Conservation (phyloP, 1,140 invertebrate species). For the Eufriesea mexicana region DNA sequence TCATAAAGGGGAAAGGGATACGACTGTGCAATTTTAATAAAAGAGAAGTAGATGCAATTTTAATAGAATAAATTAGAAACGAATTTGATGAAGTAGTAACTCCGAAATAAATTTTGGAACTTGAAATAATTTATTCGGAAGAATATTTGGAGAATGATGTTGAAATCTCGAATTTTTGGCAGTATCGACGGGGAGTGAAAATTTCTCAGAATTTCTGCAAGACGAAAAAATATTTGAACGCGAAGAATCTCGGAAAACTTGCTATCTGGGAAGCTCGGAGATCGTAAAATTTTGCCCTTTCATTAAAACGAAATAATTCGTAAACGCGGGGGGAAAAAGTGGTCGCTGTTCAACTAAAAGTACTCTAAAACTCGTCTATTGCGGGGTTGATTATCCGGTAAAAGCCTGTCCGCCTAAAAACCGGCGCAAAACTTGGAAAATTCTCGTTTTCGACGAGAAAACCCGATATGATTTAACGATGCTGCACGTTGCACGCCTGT, state of each 20-base stretch:
- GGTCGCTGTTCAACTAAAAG: not conserved
- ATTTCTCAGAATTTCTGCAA: too few relatives aligned
- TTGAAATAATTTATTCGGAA: too few relatives aligned
- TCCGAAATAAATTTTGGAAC: too few relatives aligned
- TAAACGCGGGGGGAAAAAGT: not conserved
- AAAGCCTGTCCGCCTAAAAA: not conserved
- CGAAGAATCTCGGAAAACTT: not conserved
- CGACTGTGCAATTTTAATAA: not conserved
- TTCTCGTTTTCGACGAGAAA: not conserved
- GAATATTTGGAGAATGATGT: too few relatives aligned
- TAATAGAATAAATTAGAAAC: too few relatives aligned
- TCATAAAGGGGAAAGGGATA: not conserved
- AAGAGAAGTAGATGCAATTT: too few relatives aligned
- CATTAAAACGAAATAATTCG: not conserved
- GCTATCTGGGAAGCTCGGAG: too few relatives aligned
- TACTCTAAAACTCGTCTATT: not conserved
- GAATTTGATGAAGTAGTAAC: too few relatives aligned
- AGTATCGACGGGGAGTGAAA: too few relatives aligned
- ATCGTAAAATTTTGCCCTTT: not conserved
- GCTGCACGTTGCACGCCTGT: not conserved
- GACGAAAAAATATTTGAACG: too few relatives aligned
- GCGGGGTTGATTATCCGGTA: not conserved
- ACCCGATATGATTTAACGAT: conserved; percentile 9
- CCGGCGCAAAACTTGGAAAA: conserved; percentile 1
- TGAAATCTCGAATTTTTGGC: too few relatives aligned